Evolutionary conservation across 1,140 invertebrate species (phyloP), one percentile per base, ranked within the genome.

Genomic region (Camponotus pennsylvanicus): DNA sequence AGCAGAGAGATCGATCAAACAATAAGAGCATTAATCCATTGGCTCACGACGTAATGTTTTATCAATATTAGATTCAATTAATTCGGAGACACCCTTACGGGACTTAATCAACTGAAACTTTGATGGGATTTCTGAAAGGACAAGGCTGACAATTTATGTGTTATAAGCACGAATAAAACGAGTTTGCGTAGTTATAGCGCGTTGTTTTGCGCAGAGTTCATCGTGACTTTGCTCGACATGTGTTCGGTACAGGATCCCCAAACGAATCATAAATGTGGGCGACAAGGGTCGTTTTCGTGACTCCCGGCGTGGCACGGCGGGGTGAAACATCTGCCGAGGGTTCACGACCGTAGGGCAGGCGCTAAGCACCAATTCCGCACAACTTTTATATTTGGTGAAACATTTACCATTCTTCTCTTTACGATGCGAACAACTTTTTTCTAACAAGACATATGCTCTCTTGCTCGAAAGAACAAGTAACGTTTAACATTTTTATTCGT

Each of bases 291-390:
- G 77, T 86, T 82, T 32, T 49, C 34, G n/a, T 52, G 52, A 61
- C 52, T 82, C 61, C 3, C 45, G 40, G 37, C 40, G 13, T 2
- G 8, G 13, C 40, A 32, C 42, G 75, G 67, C 73, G 34, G 49
- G 57, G 32, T 27, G 64, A 42, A 90, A 90, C 89, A 90, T 90
- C 89, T 90, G 89, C 71, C 89, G 67, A 88, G 73, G 77, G 86
- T 70, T 59, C 69, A 79, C 66, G 85, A 84, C 40, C 63, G 52
- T 15, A 63, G 84, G 66, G 75, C 32, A 52, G 27, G 15, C 27
- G 52, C 27, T 77, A 37, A 34, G 27, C 52, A 37, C 0, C 13
- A 34, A 52, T 66, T 75, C 67, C 11, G 13, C 57, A 15, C 4
- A 75, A 71, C 49, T 61, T 73, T 69, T 21, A 18, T 34, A 61